Conservation (phyloP, 2,888 invertebrate species). For the Leptinotarsa haldemani region DNA sequence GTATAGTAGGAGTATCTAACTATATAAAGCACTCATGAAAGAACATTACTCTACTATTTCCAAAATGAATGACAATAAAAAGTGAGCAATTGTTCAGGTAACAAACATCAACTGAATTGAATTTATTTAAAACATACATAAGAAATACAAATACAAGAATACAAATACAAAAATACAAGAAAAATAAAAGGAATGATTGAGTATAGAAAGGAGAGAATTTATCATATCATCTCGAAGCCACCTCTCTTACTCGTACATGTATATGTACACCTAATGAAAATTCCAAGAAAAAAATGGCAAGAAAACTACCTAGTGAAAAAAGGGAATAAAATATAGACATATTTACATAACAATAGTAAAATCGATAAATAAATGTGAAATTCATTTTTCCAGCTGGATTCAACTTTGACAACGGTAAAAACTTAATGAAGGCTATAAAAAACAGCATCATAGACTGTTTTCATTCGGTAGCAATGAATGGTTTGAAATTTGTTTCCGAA, state of each 20-base stretch:
- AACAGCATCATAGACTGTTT: no score
- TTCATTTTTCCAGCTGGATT: conserved; percentile 27
- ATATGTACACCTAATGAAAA: neutral
- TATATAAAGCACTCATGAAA: conserved; percentile 36
- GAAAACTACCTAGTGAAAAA: conserved; percentile 36
- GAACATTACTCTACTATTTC: conserved; percentile 31
- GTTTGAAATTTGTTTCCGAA: no score
- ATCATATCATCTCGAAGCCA: neutral
- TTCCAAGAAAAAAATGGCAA: conserved; percentile 38
- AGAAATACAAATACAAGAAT: neutral
- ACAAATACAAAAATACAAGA: neutral
- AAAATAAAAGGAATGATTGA: neutral
- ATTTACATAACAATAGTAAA: conserved; percentile 52
- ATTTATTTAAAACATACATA: conserved; percentile 36
- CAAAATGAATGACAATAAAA: conserved; percentile 21
- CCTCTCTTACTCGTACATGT: neutral
- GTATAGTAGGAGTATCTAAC: conserved; percentile 39
- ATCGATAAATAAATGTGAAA: conserved; percentile 54
- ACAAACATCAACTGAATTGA: conserved; percentile 50
- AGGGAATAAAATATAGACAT: conserved; percentile 46
- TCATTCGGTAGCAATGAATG: no score
- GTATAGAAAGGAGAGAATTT: neutral
- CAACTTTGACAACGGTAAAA: no score
- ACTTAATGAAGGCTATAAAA: no score
- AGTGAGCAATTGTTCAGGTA: conserved; percentile 61